Percentiles rank a stretch among this genome's conserved stretches.
These are phyloP conservation scores for Polypterus bichir DNA, from an alignment of 2,113 vertebrate species.

Conservation along the genomic window DNA sequence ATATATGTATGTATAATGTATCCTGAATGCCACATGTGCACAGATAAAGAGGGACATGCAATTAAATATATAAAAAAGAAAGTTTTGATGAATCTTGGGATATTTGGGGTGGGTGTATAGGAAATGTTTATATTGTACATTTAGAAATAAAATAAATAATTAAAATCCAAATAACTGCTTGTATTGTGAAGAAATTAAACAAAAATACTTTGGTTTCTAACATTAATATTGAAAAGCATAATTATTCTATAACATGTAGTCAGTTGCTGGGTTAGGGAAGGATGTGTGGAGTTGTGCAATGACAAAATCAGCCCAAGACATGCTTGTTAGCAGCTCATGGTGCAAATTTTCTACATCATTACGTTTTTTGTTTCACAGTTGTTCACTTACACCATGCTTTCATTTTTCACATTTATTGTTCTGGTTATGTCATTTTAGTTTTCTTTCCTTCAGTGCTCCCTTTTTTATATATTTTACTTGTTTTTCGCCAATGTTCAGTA, in stretches of 20 bases:
- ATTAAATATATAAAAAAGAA: too few relatives aligned
- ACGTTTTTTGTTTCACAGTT: too few relatives aligned
- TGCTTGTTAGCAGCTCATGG: too few relatives aligned
- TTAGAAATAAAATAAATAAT: constrained; percentile 62
- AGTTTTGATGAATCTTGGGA: too few relatives aligned
- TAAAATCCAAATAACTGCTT: constrained; percentile 58
- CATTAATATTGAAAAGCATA: constrained; percentile 51
- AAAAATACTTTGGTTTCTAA: constrained; percentile 58
- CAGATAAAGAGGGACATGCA: too few relatives aligned
- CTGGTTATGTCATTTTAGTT: constrained; percentile 15
- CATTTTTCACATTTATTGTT: constrained; percentile 45
- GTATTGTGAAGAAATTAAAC: constrained; percentile 67
- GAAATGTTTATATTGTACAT: constrained; percentile 90
- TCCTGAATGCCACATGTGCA: too few relatives aligned
- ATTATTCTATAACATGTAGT: constrained; percentile 8
- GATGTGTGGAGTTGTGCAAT: neutral
- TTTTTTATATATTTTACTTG: constrained; percentile 8
- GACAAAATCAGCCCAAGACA: too few relatives aligned
- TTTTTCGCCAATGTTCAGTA: neutral
- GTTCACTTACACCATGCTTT: constrained; percentile 26
- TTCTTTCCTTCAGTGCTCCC: constrained; percentile 7
- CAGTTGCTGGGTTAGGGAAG: constrained; percentile 2
- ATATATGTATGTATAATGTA: too few relatives aligned
- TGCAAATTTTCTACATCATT: too few relatives aligned
- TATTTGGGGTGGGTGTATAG: constrained; percentile 53